These are phyloP conservation scores for Trypoxylus dichotomus DNA, from an alignment of 1,140 invertebrate genomes.

Conservation along the genomic window DNA sequence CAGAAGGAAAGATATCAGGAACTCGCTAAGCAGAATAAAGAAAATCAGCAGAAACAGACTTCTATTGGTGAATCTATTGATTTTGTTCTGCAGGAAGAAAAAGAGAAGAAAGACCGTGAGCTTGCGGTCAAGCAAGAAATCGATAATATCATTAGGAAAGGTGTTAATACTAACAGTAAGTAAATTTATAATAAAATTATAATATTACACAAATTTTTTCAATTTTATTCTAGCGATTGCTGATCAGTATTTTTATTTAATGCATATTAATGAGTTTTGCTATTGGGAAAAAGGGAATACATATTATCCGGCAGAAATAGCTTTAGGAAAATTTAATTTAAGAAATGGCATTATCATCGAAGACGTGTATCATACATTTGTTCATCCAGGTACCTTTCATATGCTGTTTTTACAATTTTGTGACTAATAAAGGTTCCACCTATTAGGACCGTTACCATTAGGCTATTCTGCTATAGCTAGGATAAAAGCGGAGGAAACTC, in stretches of 20 bases:
- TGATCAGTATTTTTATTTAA: slow-evolving; percentile 27
- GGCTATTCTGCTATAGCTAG: slow-evolving; percentile 58
- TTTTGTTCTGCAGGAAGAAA: neutral
- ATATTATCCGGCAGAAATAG: slow-evolving; percentile 31
- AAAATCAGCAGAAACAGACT: slow-evolving; percentile 23
- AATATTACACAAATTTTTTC: no score
- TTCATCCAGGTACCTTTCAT: slow-evolving; percentile 54
- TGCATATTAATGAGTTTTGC: slow-evolving; percentile 28
- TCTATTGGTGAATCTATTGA: slow-evolving; percentile 19
- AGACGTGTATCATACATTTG: slow-evolving; percentile 55
- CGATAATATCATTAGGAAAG: neutral
- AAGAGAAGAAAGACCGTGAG: neutral
- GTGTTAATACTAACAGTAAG: neutral
- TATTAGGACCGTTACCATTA: slow-evolving; percentile 53
- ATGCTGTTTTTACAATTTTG: neutral
- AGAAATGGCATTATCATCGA: slow-evolving; percentile 55
- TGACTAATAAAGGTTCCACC: neutral
- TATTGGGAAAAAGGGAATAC: neutral
- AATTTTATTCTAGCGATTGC: slow-evolving; percentile 20
- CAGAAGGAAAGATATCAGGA: slow-evolving; percentile 18
- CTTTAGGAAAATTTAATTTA: slow-evolving; percentile 54
- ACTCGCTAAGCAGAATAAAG: slow-evolving; percentile 8
- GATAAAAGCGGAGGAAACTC: slow-evolving; percentile 54
- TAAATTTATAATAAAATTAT: neutral
- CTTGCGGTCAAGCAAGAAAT: neutral